Evolutionary conservation across 2,888 invertebrate species (phyloP).

Genomic region (Muschampia plurimacula): DNA sequence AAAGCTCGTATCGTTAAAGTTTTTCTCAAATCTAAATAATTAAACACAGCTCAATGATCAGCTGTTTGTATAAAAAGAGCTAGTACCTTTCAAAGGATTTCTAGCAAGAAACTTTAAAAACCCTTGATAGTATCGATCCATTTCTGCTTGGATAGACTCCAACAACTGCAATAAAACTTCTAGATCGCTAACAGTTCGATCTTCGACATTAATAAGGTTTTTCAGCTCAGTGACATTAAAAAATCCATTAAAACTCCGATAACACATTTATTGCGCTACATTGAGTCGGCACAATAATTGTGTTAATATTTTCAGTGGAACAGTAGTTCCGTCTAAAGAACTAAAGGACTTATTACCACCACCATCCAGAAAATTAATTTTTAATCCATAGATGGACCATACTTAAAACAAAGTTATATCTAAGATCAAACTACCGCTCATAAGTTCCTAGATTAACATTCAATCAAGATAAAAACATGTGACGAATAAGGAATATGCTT

Average conservation of each 20-base stretch:
- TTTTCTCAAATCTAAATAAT: too few species aligned
- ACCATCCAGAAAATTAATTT: not conserved
- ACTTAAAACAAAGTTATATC: too few species aligned
- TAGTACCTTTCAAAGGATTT: not conserved
- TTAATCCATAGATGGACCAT: not conserved
- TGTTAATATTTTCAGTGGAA: not conserved
- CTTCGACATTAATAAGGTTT: constrained; percentile 27
- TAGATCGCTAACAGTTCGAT: constrained; percentile 19
- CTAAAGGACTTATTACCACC: not conserved
- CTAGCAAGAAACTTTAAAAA: not conserved
- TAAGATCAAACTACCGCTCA: too few species aligned
- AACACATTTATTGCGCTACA: constrained; percentile 26
- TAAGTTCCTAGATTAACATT: too few species aligned
- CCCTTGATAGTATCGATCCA: constrained; percentile 11
- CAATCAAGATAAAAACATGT: too few species aligned
- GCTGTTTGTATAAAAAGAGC: not conserved
- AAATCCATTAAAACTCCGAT: constrained; percentile 29
- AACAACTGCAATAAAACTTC: constrained; percentile 32
- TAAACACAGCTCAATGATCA: too few species aligned
- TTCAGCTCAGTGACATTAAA: constrained; percentile 34
- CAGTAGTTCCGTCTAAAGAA: not conserved
- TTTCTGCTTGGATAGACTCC: constrained; percentile 27
- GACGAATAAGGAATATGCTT: too few species aligned
- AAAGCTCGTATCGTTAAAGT: too few species aligned
- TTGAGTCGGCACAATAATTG: not conserved